phyloP scores from a whole-genome alignment of 2,797 vertebrate species.

The Xenops minutus region DNA sequence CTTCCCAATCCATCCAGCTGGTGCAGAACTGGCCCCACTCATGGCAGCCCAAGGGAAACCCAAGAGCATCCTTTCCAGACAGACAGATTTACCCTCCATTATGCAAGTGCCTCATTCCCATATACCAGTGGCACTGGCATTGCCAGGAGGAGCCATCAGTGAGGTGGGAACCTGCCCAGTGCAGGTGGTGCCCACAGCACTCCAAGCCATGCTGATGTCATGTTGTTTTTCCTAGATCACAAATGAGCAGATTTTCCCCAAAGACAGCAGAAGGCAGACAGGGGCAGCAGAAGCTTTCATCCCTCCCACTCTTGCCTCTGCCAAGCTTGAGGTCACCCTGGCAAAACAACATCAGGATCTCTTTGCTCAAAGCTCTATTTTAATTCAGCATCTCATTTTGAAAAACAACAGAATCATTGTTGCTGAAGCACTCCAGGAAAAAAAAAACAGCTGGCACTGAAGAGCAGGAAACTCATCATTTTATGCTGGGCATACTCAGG shows the following conservation, averaged over 20 bases:
- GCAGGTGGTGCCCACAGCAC: not conserved
- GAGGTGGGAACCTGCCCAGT: not conserved
- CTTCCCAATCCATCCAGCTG: not conserved
- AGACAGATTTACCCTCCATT: not conserved
- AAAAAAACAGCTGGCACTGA: not conserved
- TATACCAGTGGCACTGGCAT: not conserved
- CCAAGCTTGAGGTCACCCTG: not conserved
- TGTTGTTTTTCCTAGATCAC: not conserved
- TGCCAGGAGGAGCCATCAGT: not conserved
- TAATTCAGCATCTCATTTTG: not conserved
- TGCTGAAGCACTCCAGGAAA: not conserved
- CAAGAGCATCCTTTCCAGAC: not conserved
- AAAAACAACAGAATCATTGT: not conserved
- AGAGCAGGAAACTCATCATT: not conserved
- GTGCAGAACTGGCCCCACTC: not conserved
- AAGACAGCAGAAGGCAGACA: not conserved
- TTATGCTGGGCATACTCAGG: not conserved
- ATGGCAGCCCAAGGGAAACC: not conserved
- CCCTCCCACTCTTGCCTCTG: not conserved
- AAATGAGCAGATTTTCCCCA: not conserved
- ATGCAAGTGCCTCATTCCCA: not conserved
- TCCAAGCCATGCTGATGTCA: not conserved
- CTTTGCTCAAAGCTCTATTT: not conserved
- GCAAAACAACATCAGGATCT: not conserved
- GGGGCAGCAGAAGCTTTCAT: not conserved